phyloP scores from a whole-genome alignment of 1,140 invertebrate species.

The Ganaspis sp. region DNA sequence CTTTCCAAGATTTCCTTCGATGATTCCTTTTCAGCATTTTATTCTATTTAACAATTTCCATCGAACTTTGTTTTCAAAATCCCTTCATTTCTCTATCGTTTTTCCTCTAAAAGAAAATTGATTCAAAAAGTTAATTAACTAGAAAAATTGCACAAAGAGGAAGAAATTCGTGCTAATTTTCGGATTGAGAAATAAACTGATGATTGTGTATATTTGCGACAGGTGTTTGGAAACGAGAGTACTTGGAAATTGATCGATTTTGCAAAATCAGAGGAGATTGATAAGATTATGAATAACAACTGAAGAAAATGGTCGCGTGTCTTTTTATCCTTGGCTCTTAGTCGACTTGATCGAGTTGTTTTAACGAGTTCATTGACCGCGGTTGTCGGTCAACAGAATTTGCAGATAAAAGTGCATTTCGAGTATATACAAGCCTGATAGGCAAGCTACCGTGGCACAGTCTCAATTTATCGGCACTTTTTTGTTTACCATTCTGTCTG shows the following conservation, averaged over 20 bases:
- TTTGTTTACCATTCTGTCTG: slow-evolving; percentile 16
- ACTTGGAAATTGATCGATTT: background rate
- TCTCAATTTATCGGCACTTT: slow-evolving; percentile 28
- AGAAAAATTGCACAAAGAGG: no score
- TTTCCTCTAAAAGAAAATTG: no score
- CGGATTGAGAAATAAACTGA: no score
- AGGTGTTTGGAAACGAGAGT: background rate
- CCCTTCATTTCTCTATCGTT: no score
- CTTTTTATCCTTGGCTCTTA: slow-evolving; percentile 24
- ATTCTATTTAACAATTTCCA: no score
- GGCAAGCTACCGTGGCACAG: background rate
- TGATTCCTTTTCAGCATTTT: no score
- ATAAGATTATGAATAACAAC: slow-evolving; percentile 22
- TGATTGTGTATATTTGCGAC: no score
- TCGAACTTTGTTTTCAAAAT: no score
- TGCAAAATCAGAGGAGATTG: background rate
- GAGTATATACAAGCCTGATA: slow-evolving; percentile 13
- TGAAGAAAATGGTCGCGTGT: slow-evolving; percentile 7
- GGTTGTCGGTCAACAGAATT: slow-evolving; percentile 15
- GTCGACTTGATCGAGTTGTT: slow-evolving; percentile 3
- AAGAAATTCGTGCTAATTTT: no score
- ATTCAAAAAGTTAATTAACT: no score
- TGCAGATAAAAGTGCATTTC: slow-evolving; percentile 27
- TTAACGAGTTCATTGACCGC: slow-evolving; percentile 23
- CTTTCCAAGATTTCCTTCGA: no score